These are phyloP conservation scores for Ophonus ardosiacus DNA, from an alignment of 2,888 invertebrate genomes.

Conservation along the genomic window DNA sequence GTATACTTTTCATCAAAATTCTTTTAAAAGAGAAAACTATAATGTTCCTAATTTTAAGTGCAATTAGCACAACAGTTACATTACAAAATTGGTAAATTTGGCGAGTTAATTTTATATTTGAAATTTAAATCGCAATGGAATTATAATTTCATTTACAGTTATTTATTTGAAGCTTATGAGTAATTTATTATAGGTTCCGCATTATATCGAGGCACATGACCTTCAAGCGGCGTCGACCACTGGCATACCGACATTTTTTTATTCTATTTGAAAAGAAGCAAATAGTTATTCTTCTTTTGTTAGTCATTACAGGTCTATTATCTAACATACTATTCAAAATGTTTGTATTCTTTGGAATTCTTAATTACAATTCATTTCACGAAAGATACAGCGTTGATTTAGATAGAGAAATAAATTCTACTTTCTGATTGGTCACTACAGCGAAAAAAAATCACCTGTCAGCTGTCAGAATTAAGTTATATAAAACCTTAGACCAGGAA, in stretches of 20 bases:
- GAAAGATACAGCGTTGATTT: too few relatives aligned
- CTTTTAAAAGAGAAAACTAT: slow-evolving; percentile 38
- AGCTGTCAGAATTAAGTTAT: too few relatives aligned
- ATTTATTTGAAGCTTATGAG: not conserved
- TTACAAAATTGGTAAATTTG: slow-evolving; percentile 11
- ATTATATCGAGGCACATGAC: not conserved
- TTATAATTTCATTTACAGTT: not conserved
- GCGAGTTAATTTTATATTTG: slow-evolving; percentile 13
- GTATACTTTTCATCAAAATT: slow-evolving; percentile 44
- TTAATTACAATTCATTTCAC: too few relatives aligned
- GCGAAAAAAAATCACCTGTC: too few relatives aligned
- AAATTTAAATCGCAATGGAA: slow-evolving; percentile 3
- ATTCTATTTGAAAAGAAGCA: not conserved
- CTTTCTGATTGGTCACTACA: too few relatives aligned
- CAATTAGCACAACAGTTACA: slow-evolving; percentile 33
- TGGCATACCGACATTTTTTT: not conserved
- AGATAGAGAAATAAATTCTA: too few relatives aligned
- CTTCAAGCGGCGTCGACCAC: not conserved
- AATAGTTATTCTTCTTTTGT: not conserved
- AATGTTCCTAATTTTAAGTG: slow-evolving; percentile 21
- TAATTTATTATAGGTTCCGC: not conserved
- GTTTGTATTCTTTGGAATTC: too few relatives aligned
- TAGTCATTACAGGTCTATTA: not conserved
- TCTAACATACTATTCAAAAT: not conserved
- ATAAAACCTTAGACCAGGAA: too few relatives aligned